Percentiles rank a stretch among this genome's conserved stretches.
Evolutionary conservation across 2,113 vertebrate genomes (phyloP).

Genomic region (Seriola aureovittata): DNA sequence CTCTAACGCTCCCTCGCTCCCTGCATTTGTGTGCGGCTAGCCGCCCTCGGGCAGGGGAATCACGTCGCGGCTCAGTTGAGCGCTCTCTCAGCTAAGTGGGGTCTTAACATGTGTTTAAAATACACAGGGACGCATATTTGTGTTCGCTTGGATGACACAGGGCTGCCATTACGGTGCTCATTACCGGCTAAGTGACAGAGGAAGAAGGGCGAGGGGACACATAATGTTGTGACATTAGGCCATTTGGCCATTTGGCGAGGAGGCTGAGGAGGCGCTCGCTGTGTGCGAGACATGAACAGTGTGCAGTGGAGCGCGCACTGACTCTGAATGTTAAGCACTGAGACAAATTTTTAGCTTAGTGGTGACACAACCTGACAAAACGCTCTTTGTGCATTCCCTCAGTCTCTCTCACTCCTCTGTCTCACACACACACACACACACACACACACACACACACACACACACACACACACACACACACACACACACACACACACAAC

Average conservation of each 20-base stretch:
- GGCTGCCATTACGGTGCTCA: conserved; percentile 59
- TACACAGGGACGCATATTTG: conserved; percentile 63
- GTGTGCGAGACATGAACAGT: conserved; percentile 18
- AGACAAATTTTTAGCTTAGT: conserved; percentile 36
- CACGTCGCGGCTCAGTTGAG: conserved; percentile 34
- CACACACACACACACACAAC: not conserved
- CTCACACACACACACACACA: not conserved
- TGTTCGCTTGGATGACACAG: conserved; percentile 54
- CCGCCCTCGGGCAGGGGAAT: conserved; percentile 30
- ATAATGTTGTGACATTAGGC: conserved; percentile 58
- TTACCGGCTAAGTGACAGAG: conserved; percentile 58
- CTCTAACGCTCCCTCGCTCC: not conserved
- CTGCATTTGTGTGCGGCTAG: conserved; percentile 2
- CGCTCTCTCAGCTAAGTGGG: conserved; percentile 53
- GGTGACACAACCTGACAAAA: conserved; percentile 57
- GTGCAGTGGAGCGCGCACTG: conserved; percentile 27
- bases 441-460: not conserved
- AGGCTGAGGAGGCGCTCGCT: conserved; percentile 41
- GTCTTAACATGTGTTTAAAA: conserved; percentile 76
- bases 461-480: not conserved
- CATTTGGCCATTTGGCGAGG: conserved; percentile 49
- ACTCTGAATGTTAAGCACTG: conserved; percentile 42
- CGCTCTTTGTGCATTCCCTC: conserved; percentile 15
- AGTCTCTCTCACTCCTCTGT: not conserved
- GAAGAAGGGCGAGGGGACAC: conserved; percentile 56